Percentiles rank a stretch among this genome's conserved stretches.
phyloP scores from a whole-genome alignment of 1,140 invertebrate species.

The Oreohelix idahoensis region DNA sequence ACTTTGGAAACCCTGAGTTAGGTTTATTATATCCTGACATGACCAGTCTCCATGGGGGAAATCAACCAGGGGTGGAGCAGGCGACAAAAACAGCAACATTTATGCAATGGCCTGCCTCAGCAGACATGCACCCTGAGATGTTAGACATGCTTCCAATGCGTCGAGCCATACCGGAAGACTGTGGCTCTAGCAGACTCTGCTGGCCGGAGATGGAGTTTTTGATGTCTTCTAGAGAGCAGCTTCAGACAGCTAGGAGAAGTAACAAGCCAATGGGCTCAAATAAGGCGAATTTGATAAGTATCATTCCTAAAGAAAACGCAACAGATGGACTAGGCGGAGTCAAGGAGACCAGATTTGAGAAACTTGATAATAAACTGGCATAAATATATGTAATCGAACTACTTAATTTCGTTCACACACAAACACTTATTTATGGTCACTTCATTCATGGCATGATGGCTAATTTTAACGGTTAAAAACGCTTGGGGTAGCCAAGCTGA shows the following conservation, averaged over 20 bases:
- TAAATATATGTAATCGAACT: neutral
- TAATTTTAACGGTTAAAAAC: too few species aligned
- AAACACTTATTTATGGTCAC: too few species aligned
- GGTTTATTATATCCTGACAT: constrained; percentile 22
- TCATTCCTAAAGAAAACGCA: constrained; percentile 18
- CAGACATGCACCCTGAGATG: constrained; percentile 41
- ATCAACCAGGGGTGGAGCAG: neutral
- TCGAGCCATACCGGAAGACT: constrained; percentile 20
- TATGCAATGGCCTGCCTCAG: constrained; percentile 35
- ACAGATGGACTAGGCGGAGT: neutral
- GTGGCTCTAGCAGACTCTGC: constrained; percentile 10
- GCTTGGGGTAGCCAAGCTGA: too few species aligned
- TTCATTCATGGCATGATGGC: too few species aligned
- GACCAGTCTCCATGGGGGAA: neutral
- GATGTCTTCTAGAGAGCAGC: constrained; percentile 34
- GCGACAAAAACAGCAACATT: constrained; percentile 8
- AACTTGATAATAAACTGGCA: constrained; percentile 8
- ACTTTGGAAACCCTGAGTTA: constrained; percentile 1
- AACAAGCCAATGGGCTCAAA: constrained; percentile 41
- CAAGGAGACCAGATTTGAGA: constrained; percentile 24
- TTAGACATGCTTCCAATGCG: constrained; percentile 39
- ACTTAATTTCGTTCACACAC: too few species aligned
- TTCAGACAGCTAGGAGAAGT: constrained; percentile 25
- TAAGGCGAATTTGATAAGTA: constrained; percentile 36
- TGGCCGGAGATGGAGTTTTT: constrained; percentile 41